Evolutionary conservation across 23 tunicate species (phyloP).

Genomic region (Halocynthia aurantium): DNA sequence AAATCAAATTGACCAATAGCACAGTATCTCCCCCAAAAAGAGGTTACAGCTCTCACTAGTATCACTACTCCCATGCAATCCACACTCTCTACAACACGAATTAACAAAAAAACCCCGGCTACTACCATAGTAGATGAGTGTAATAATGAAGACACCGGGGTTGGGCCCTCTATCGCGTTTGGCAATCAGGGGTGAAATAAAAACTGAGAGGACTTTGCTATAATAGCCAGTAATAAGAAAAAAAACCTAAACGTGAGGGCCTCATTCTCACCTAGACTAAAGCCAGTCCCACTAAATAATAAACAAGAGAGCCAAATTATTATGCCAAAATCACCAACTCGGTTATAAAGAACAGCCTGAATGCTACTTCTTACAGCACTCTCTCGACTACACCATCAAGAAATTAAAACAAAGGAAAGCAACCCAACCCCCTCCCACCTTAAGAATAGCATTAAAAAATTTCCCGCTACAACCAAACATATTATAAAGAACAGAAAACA

Average conservation of each 20-base stretch:
- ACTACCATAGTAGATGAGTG: slow-evolving; percentile 23
- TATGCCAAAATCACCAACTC: slow-evolving; percentile 12
- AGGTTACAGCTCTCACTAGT: neutral
- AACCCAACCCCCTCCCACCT: slow-evolving; percentile 22
- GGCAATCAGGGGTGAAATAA: slow-evolving; percentile 25
- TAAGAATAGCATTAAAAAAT: neutral
- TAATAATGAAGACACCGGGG: slow-evolving; percentile 23
- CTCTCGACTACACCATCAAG: slow-evolving; percentile 10
- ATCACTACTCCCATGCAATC: neutral
- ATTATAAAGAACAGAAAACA: slow-evolving; percentile 8
- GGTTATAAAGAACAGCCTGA: slow-evolving; percentile 20
- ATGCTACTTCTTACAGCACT: neutral
- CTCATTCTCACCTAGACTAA: neutral
- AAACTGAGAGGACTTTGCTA: slow-evolving; percentile 17
- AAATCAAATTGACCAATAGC: slow-evolving; percentile 2
- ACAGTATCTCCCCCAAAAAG: neutral
- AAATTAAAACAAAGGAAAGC: slow-evolving; percentile 17
- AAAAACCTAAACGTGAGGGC: neutral
- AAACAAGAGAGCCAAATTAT: neutral
- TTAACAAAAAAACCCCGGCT: slow-evolving; percentile 22
- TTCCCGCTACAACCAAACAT: neutral
- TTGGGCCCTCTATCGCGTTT: slow-evolving; percentile 26
- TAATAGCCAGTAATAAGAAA: slow-evolving; percentile 5
- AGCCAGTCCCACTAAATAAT: neutral
- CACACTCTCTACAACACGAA: neutral